Conservation (phyloP, 2,113 vertebrate genomes). For the Boleophthalmus pectinirostris region DNA sequence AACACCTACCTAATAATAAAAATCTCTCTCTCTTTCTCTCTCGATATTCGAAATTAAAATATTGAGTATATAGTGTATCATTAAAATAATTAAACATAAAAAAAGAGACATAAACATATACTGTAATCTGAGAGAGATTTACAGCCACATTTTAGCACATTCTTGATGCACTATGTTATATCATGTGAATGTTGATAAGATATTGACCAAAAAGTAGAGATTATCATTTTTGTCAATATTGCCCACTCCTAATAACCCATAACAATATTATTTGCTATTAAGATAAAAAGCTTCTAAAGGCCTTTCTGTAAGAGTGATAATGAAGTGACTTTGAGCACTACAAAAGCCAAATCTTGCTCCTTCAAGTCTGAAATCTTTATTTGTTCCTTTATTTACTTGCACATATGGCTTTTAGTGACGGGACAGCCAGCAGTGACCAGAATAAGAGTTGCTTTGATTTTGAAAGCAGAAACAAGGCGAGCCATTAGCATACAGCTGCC, state of each 20-base stretch:
- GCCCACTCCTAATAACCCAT: not conserved
- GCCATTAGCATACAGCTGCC: constrained; percentile 74
- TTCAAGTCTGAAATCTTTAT: not conserved
- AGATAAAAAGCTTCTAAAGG: not conserved
- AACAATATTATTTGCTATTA: not conserved
- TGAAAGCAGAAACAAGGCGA: constrained; percentile 57
- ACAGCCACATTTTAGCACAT: too few species aligned
- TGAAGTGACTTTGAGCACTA: not conserved
- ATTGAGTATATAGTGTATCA: too few species aligned
- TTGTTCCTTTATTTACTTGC: not conserved
- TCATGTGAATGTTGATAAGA: too few species aligned
- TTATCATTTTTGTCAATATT: too few species aligned
- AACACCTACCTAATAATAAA: too few species aligned
- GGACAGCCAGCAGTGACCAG: constrained; percentile 44
- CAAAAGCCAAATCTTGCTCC: not conserved
- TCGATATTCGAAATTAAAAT: too few species aligned
- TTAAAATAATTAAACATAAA: too few species aligned
- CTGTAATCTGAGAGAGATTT: too few species aligned
- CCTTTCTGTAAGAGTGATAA: not conserved
- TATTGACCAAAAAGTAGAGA: too few species aligned
- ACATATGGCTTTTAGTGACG: constrained; percentile 8
- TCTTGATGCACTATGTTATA: too few species aligned
- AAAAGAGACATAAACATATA: too few species aligned
- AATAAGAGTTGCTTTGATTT: constrained; percentile 63
- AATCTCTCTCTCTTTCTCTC: too few species aligned